These are phyloP conservation scores for Chaetorhynchus papuensis DNA, from an alignment of 2,113 vertebrate genomes.

Conservation along the genomic window DNA sequence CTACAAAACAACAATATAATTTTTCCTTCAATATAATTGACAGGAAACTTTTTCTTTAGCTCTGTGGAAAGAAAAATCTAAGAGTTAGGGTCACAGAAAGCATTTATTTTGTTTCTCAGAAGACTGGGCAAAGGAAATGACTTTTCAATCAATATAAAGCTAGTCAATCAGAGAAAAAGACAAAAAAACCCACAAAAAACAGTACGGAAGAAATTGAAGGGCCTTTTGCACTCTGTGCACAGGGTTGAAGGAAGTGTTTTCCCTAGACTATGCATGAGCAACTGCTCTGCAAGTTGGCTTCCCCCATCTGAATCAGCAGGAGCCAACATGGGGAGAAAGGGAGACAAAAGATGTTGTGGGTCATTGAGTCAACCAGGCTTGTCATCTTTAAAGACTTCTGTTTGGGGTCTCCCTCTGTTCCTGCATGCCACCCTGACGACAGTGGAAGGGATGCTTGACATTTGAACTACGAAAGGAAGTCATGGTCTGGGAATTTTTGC, in stretches of 20 bases:
- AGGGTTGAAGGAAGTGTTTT: slow-evolving; percentile 16
- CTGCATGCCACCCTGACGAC: slow-evolving; percentile 32
- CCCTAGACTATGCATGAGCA: slow-evolving; percentile 10
- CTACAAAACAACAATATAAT: slow-evolving; percentile 58
- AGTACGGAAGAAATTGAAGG: slow-evolving; percentile 28
- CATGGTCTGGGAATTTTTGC: slow-evolving; percentile 46
- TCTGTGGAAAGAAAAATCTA: slow-evolving; percentile 33
- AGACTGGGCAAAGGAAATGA: slow-evolving; percentile 54
- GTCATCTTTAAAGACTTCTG: slow-evolving; percentile 39
- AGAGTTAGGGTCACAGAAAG: slow-evolving; percentile 56
- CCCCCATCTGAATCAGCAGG: slow-evolving; percentile 6
- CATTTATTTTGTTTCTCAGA: slow-evolving; percentile 65
- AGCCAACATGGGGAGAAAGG: slow-evolving; percentile 14
- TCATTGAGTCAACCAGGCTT: slow-evolving; percentile 60
- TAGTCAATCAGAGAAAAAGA: slow-evolving; percentile 46
- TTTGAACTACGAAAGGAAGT: slow-evolving; percentile 51
- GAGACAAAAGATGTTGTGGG: slow-evolving; percentile 46
- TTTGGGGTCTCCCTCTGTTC: slow-evolving; percentile 18
- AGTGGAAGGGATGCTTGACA: slow-evolving; percentile 39
- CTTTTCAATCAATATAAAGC: slow-evolving; percentile 57
- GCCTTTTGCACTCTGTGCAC: slow-evolving; percentile 20
- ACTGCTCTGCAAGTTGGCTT: background rate
- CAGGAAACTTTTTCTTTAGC: slow-evolving; percentile 44
- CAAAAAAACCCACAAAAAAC: background rate
- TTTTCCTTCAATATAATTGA: slow-evolving; percentile 45